Evolutionary conservation across 2,113 vertebrate genomes (phyloP).

Genomic region (Stigmatopora argus): DNA sequence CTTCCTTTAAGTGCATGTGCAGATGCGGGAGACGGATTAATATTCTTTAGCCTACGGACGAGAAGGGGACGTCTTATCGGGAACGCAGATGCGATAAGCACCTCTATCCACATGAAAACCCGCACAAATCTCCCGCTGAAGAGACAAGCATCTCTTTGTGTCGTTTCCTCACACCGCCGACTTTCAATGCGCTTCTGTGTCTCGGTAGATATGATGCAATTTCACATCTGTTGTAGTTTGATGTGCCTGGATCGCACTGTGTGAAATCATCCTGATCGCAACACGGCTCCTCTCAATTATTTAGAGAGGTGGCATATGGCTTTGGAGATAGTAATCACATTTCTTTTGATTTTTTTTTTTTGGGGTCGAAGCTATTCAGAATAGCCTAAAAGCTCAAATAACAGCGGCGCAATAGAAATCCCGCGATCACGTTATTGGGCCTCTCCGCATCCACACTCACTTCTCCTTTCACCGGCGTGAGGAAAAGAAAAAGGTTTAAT

Average conservation of each 20-base stretch:
- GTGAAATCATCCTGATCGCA: conserved; percentile 68
- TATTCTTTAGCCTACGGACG: conserved; percentile 76
- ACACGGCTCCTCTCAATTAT: conserved; percentile 65
- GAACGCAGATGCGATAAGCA: conserved; percentile 67
- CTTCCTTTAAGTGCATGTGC: conserved; percentile 73
- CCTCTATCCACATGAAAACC: conserved; percentile 62
- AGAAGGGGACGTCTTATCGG: conserved; percentile 67
- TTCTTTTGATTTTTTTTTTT: conserved; percentile 47
- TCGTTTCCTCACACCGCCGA: conserved; percentile 46
- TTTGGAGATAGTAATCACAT: conserved; percentile 60
- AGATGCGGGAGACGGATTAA: conserved; percentile 75
- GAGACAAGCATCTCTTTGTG: conserved; percentile 68
- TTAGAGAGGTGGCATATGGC: conserved; percentile 65
- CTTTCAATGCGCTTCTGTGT: conserved; percentile 50
- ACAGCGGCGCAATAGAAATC: conserved; percentile 11
- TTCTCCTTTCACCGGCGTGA: conserved; percentile 14
- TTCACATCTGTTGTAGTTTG: conserved; percentile 70
- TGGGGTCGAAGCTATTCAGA: conserved; percentile 22
- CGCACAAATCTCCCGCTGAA: conserved; percentile 56
- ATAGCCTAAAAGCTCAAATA: conserved; percentile 28
- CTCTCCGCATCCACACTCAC: conserved; percentile 19
- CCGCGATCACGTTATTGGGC: conserved; percentile 37
- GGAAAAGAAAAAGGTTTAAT: conserved; percentile 26
- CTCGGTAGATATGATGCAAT: conserved; percentile 59
- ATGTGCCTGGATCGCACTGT: conserved; percentile 62